Evolutionary conservation across 1,140 invertebrate genomes (phyloP).

Genomic region (Alviniconcha marisindica): DNA sequence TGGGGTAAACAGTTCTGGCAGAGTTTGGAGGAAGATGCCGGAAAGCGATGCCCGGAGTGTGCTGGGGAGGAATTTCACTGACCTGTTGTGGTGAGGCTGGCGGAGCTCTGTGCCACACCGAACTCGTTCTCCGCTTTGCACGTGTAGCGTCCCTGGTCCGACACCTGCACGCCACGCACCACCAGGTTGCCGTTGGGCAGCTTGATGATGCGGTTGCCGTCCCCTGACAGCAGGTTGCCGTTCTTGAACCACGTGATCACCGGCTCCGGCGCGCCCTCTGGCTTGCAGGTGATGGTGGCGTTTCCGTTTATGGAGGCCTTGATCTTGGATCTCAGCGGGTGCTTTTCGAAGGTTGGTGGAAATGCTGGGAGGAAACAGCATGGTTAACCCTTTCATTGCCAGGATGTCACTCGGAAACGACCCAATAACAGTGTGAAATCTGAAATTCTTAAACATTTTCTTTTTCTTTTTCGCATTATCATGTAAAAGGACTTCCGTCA

Average conservation of each 20-base stretch:
- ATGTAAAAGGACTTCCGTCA: too few species aligned
- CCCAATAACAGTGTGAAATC: background rate
- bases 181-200: constrained; percentile 62
- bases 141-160: constrained; percentile 63
- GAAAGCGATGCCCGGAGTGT: too few species aligned
- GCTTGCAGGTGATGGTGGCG: constrained; percentile 89
- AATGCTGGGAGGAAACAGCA: constrained; percentile 80
- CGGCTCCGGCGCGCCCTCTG: constrained; percentile 94
- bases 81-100: constrained; percentile 60
- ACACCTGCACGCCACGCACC: constrained; percentile 48
- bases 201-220: constrained; percentile 50
- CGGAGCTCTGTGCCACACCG: constrained; percentile 56
- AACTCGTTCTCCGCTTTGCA: constrained; percentile 65
- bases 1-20: too few species aligned
- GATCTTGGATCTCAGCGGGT: constrained; percentile 90
- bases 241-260: constrained; percentile 90
- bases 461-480: too few species aligned
- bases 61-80: too few species aligned
- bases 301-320: constrained; percentile 94
- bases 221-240: constrained; percentile 80
- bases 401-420: background rate
- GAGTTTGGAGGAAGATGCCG: too few species aligned
- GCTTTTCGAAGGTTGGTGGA: constrained; percentile 93
- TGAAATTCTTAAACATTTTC: background rate
- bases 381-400: too few species aligned